phyloP scores from a whole-genome alignment of 2,113 vertebrate species.

The Laterallus jamaicensis region DNA sequence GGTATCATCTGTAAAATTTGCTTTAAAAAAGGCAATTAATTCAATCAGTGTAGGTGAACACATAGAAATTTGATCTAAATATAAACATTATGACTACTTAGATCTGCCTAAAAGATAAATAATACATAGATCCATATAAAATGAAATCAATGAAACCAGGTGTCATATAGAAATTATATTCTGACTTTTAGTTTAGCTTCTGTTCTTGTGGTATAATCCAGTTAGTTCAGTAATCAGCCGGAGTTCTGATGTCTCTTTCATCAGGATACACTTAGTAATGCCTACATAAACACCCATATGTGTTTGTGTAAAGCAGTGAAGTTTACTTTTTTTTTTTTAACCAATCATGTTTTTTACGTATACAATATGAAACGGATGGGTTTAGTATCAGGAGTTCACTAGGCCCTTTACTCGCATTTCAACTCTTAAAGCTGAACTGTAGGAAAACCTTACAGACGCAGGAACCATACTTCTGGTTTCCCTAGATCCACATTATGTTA shows the following conservation, averaged over 20 bases:
- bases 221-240: not conserved
- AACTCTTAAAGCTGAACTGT: not conserved
- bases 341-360: not conserved
- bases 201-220: not conserved
- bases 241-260: not conserved
- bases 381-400: not conserved
- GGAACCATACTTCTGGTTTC: not conserved
- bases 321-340: not conserved
- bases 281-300: not conserved
- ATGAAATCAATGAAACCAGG: not conserved
- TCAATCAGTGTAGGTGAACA: not conserved
- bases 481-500: fast-evolving
- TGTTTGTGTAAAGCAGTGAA: not conserved
- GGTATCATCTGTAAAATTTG: not conserved
- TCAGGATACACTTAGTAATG: not conserved
- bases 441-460: not conserved
- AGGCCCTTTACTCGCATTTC: not conserved
- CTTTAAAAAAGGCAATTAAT: not conserved
- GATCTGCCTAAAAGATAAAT: not conserved
- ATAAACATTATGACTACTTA: not conserved
- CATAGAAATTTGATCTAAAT: not conserved
- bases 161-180: not conserved
- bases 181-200: not conserved
- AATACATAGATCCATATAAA: not conserved
- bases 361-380: not conserved